Base-by-base conservation (phyloP, 2,888 invertebrate genomes). In the Apotomis capreana region DNA sequence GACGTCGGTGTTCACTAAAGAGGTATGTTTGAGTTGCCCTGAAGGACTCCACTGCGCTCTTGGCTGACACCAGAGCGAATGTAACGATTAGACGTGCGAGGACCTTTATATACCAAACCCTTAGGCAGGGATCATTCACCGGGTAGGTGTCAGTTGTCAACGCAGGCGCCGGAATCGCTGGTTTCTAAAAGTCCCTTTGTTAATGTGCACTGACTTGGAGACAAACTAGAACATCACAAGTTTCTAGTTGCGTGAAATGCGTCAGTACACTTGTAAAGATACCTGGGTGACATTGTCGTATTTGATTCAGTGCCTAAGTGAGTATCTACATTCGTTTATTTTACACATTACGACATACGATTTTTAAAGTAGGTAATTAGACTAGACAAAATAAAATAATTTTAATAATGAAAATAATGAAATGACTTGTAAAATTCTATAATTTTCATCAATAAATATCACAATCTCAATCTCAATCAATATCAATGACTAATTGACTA, bases 11-110 rank as follows among this genome's bases (percentile, higher is more conserved):
- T 78, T 75, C 78, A 75, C 69, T 75, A 71, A 75, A 76, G 44
- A 46, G 26, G 8, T 70, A 77, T 76, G 76, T 74, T 71, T 77
- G 80, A 71, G 85, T 84, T 84, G 84, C 78, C 70, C 77, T 79
- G 62, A 75, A 84, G 83, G 86, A 88, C 87, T 80, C 81, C 82
- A 87, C 88, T 87, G 82, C 84, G 88, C 90, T 88, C 91, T 82
- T 84, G 90, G 83, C 76, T 83, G 79, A 83, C 78, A 88, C 91
- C 91, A 89, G 91, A 91, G 92, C 91, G 88, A 92, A 87, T 93
- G 89, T 79, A 88, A 84, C 78, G 71, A 76, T 82, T 77, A 77
- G 75, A 75, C 76, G 64, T 73, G 74, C 76, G 79, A 69, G 58
- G 68, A 75, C 75, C 82, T 81, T 90, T 92, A 83, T 92, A 92